phyloP scores from a whole-genome alignment of 1,140 invertebrate species.

The Plectrocnemia conspersa region DNA sequence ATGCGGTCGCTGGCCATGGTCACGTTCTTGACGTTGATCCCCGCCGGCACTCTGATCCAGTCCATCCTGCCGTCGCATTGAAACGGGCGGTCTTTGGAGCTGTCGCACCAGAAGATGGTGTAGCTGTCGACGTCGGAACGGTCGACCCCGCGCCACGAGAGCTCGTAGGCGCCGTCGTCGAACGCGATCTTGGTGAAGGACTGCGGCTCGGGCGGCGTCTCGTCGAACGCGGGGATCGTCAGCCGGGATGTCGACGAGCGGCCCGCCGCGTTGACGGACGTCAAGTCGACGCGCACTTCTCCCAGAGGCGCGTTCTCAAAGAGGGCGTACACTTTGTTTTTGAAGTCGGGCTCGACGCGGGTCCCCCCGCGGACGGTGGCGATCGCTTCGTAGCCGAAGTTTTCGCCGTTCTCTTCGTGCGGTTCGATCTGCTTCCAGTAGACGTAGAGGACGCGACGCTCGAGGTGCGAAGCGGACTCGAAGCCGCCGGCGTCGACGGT shows the following conservation, averaged over 20 bases:
- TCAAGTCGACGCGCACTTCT: constrained; percentile 43
- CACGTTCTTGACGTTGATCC: background rate
- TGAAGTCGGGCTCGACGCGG: background rate
- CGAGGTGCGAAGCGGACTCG: constrained; percentile 52
- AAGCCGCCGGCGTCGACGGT: constrained; percentile 62
- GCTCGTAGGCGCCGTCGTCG: constrained; percentile 60
- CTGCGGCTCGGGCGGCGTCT: constrained; percentile 54
- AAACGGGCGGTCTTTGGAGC: constrained; percentile 21
- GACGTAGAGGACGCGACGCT: constrained; percentile 55
- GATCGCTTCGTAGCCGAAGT: constrained; percentile 17
- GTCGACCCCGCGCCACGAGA: constrained; percentile 59
- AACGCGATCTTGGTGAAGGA: constrained; percentile 65
- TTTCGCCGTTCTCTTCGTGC: constrained; percentile 47
- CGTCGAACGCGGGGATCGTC: constrained; percentile 54
- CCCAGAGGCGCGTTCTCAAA: constrained; percentile 39
- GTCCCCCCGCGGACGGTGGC: constrained; percentile 5
- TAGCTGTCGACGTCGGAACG: constrained; percentile 46
- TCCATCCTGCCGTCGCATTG: constrained; percentile 28
- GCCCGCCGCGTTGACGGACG: constrained; percentile 57
- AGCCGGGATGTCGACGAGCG: constrained; percentile 53
- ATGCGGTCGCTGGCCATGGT: constrained; percentile 39
- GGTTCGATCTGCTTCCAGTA: constrained; percentile 66
- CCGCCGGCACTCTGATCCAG: constrained; percentile 13
- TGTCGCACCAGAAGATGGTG: constrained; percentile 71
- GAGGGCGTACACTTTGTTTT: constrained; percentile 38